These are phyloP conservation scores for Lasaia peninsularis DNA, from an alignment of 1,140 invertebrate genomes.

Conservation along the genomic window DNA sequence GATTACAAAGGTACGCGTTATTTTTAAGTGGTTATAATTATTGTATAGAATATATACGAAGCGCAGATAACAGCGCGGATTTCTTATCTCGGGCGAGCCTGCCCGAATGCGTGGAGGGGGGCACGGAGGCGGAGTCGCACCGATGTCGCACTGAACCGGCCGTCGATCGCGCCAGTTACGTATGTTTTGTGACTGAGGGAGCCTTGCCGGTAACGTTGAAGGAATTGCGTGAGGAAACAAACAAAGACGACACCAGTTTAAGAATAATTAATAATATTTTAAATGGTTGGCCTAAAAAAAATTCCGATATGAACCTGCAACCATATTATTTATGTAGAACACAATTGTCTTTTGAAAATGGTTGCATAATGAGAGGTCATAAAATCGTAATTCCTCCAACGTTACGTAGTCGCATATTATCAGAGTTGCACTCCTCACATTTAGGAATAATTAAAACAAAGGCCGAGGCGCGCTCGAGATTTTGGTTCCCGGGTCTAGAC, in stretches of 20 bases:
- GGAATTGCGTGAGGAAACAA: too few relatives aligned
- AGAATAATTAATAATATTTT: too few relatives aligned
- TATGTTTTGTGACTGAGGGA: too few relatives aligned
- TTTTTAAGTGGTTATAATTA: conserved; percentile 29
- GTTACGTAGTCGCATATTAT: conserved; percentile 11
- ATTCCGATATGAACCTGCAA: neutral
- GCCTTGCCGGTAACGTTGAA: too few relatives aligned
- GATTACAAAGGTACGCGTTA: conserved; percentile 29
- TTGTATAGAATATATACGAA: conserved; percentile 29
- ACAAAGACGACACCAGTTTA: too few relatives aligned
- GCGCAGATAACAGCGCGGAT: conserved; percentile 20
- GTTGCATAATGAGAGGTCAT: conserved; percentile 27
- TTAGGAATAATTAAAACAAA: conserved; percentile 35
- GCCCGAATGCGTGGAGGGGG: too few relatives aligned
- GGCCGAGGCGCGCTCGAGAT: conserved; percentile 29
- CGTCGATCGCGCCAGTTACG: too few relatives aligned
- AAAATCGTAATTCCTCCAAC: conserved; percentile 25
- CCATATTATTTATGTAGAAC: conserved; percentile 20
- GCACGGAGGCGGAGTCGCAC: too few relatives aligned
- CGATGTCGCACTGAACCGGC: too few relatives aligned
- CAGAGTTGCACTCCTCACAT: conserved; percentile 25
- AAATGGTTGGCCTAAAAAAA: too few relatives aligned
- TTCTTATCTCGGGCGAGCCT: too few relatives aligned
- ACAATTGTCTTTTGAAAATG: conserved; percentile 25
- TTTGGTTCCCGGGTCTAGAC: conserved; percentile 28